Conservation (phyloP, 1,140 invertebrate species). For the Drosophila biarmipes region DNA sequence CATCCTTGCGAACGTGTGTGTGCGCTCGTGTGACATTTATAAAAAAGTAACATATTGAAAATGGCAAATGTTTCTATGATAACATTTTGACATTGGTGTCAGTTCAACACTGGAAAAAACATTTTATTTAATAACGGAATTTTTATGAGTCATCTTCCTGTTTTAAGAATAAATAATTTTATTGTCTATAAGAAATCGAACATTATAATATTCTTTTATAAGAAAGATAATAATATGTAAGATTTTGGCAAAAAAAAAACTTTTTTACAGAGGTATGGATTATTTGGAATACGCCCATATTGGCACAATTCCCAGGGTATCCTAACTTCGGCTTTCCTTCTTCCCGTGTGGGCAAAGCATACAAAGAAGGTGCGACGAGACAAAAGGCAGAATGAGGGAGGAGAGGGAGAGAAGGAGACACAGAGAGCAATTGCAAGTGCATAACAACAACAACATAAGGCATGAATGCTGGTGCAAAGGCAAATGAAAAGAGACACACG, state of each 20-base stretch:
- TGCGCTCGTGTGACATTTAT: conserved; percentile 43
- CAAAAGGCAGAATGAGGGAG: conserved; percentile 12
- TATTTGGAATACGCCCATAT: no score
- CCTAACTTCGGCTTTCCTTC: not conserved
- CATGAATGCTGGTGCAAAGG: conserved; percentile 23
- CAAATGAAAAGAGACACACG: conserved; percentile 53
- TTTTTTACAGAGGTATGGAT: no score
- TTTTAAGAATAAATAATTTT: no score
- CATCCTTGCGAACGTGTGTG: conserved; percentile 5
- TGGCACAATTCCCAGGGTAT: not conserved
- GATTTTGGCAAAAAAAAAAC: no score
- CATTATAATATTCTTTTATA: no score
- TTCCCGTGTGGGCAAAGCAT: conserved; percentile 8
- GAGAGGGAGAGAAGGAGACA: conserved; percentile 5
- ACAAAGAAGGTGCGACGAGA: conserved; percentile 30
- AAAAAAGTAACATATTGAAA: conserved; percentile 7
- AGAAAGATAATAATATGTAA: no score
- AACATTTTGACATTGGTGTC: conserved; percentile 65
- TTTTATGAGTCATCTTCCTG: no score
- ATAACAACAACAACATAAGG: conserved; percentile 33
- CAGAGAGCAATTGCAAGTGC: conserved; percentile 40
- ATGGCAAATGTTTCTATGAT: conserved; percentile 47
- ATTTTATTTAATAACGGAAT: no score
- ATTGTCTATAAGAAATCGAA: no score
- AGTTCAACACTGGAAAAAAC: not conserved